Conservation (phyloP, 1,140 invertebrate genomes). For the Telenomus remus region DNA sequence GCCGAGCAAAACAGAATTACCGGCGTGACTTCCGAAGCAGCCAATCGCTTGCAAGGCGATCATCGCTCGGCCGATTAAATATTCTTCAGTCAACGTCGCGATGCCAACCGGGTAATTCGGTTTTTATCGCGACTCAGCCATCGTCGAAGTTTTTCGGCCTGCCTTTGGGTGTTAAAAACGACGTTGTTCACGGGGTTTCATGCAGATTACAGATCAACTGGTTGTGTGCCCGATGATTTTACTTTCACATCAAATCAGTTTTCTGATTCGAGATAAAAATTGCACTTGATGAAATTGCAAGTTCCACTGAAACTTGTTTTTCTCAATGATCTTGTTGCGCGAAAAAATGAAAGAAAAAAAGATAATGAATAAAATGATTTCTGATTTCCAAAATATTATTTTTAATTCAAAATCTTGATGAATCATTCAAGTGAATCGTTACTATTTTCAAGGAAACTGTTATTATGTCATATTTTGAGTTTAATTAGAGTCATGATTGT, state of each 20-base stretch:
- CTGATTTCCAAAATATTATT: too few relatives aligned
- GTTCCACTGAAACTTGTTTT: background rate
- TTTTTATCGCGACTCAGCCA: conserved; percentile 39
- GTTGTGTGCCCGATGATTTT: conserved; percentile 17
- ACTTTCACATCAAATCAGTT: conserved; percentile 2
- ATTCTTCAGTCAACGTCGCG: conserved; percentile 12
- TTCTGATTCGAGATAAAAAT: conserved; percentile 8
- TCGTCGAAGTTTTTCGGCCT: conserved; percentile 34
- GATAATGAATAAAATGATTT: too few relatives aligned
- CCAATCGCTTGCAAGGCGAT: conserved; percentile 34
- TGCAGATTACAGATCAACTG: conserved; percentile 38
- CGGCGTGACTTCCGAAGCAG: conserved; percentile 34
- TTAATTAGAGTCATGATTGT: too few relatives aligned
- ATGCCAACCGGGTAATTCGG: conserved; percentile 41
- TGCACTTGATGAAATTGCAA: background rate
- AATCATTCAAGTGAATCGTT: too few relatives aligned
- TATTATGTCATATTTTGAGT: too few relatives aligned
- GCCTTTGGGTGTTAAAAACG: conserved; percentile 26
- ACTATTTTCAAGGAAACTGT: too few relatives aligned
- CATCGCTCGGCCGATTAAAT: conserved; percentile 37
- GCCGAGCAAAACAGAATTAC: conserved; percentile 43
- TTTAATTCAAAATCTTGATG: too few relatives aligned
- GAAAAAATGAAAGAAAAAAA: too few relatives aligned
- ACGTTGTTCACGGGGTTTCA: conserved; percentile 7
- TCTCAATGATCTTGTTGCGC: background rate